These are phyloP conservation scores for Drosophila gunungcola DNA, from an alignment of 1,140 invertebrate genomes.

Conservation along the genomic window DNA sequence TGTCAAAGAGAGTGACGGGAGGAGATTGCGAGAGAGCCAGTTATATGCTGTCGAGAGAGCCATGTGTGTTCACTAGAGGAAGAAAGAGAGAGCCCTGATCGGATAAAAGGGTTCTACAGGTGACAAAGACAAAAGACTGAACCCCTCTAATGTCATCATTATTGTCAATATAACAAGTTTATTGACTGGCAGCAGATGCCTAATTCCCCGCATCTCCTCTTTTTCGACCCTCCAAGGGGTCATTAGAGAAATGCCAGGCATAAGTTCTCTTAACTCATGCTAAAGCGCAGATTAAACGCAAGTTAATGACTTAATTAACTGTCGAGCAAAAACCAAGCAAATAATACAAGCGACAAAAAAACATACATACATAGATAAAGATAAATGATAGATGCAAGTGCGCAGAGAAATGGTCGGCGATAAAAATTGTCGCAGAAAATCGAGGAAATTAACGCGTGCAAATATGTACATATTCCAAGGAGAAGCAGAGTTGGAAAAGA, in stretches of 20 bases:
- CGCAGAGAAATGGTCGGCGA: conserved; percentile 26
- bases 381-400: conserved; percentile 48
- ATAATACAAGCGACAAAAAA: conserved; percentile 19
- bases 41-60: conserved; percentile 31
- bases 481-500: conserved; percentile 3
- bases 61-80: conserved; percentile 53
- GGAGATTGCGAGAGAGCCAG: conserved; percentile 5
- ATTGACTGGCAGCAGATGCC: conserved; percentile 55
- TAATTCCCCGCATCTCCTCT: neutral
- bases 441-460: conserved; percentile 64
- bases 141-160: conserved; percentile 77
- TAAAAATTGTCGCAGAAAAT: conserved; percentile 61
- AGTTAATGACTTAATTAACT: conserved; percentile 81
- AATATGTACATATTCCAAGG: conserved; percentile 47
- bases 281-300: conserved; percentile 75
- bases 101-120: conserved; percentile 49
- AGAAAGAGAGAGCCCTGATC: conserved; percentile 33
- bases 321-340: conserved; percentile 34
- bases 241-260: conserved; percentile 69
- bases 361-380: conserved; percentile 46
- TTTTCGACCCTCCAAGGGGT: conserved; percentile 31
- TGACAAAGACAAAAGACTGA: conserved; percentile 69
- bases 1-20: conserved; percentile 40
- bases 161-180: conserved; percentile 83
- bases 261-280: conserved; percentile 47